Conservation (phyloP, 2,113 vertebrate genomes). For the Aegotheles bennettii region DNA sequence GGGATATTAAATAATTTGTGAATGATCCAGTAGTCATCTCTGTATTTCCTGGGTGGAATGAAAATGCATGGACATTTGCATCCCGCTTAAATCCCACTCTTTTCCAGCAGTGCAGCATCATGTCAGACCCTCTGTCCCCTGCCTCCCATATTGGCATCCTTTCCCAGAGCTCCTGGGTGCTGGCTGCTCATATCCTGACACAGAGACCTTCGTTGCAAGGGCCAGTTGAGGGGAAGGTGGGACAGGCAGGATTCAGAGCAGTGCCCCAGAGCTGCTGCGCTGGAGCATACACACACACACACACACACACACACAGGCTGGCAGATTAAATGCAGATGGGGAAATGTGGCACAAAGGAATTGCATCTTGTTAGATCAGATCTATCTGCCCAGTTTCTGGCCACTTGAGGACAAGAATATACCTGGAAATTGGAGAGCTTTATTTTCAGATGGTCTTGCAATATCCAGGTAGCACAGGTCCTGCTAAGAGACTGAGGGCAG, state of each 20-base stretch:
- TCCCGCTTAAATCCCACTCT: background rate
- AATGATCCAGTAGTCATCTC: background rate
- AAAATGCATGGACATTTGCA: background rate
- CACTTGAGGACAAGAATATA: background rate
- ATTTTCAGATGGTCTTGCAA: background rate
- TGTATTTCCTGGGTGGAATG: background rate
- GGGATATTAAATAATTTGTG: background rate
- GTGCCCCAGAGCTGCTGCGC: background rate
- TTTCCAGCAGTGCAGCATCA: background rate
- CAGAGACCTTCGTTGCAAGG: background rate
- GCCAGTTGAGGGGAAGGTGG: background rate
- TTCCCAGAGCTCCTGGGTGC: background rate
- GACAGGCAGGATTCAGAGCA: background rate
- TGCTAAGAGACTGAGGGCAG: background rate
- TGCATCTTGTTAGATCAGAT: background rate
- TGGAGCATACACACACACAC: fast-evolving
- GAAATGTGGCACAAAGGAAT: background rate
- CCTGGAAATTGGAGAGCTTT: background rate
- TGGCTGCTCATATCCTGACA: background rate
- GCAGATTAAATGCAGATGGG: background rate
- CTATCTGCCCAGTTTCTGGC: background rate
- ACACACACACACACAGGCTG: background rate
- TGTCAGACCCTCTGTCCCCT: background rate
- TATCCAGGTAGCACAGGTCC: background rate
- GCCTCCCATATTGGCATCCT: background rate